Evolutionary conservation across 2,113 vertebrate species (phyloP).

Genomic region (Lathamus discolor): DNA sequence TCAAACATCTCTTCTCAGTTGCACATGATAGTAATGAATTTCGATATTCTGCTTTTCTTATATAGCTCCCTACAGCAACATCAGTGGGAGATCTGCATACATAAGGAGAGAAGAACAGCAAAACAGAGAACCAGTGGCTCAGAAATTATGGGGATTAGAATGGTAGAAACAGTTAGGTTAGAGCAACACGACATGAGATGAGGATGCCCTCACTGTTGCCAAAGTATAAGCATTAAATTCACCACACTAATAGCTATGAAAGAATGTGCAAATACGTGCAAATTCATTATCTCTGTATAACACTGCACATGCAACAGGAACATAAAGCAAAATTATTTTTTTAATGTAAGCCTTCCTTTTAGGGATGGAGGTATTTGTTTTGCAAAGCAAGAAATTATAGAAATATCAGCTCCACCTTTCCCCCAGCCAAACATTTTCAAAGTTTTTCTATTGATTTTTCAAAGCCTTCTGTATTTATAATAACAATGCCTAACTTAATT

Average conservation of each 20-base stretch:
- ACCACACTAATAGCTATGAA: not conserved
- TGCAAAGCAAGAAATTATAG: not conserved
- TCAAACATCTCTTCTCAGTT: not conserved
- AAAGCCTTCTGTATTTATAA: not conserved
- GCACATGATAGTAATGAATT: not conserved
- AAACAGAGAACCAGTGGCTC: not conserved
- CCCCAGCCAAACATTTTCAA: not conserved
- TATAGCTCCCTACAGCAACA: slow-evolving; percentile 25
- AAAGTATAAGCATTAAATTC: not conserved
- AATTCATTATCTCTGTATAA: not conserved
- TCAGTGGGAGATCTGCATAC: not conserved
- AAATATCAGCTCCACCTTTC: not conserved
- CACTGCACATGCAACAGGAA: not conserved
- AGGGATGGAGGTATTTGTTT: not conserved
- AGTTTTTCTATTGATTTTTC: not conserved
- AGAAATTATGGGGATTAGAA: not conserved
- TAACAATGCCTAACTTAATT: not conserved
- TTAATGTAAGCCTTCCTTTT: not conserved
- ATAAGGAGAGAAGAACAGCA: not conserved
- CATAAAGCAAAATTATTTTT: not conserved
- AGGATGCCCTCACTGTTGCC: not conserved
- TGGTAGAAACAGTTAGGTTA: not conserved
- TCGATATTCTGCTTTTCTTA: slow-evolving; percentile 6
- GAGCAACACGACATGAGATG: not conserved
- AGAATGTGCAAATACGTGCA: not conserved